Evolutionary conservation across 1,140 invertebrate genomes (phyloP), one percentile per base, ranked within the genome.

Genomic region (Daktulosphaira vitifoliae): DNA sequence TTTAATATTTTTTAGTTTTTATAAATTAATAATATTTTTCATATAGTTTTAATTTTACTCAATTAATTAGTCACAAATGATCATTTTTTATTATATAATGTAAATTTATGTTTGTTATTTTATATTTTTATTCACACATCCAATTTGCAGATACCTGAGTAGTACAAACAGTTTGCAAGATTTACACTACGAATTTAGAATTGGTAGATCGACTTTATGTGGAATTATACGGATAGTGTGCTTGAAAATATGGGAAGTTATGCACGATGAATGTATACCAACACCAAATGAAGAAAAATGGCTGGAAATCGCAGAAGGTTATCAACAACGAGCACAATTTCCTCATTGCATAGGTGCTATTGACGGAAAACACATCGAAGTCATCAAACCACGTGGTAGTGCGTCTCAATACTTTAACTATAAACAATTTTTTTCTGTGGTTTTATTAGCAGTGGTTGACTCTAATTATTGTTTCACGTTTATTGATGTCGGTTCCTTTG

Each of bases 391-490:
- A n/a, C 3, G 8, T 23, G 29, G 20, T 22, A 50, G 15, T n/a
- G 38, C 13, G 13, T 51, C 50, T 37, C 18, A 15, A 23, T 51
- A 51, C 26, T 67, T 39, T 16, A 33, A 42, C 23, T 67, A 64
- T 50, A 65, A 81, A 72, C 70, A 73, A 22, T 72, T 66, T 16
- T 42, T 44, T 16, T 51, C 33, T 1, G 25, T 65, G 1, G 29
- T 65, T 33, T 25, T 52, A n/a, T 3, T 38, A 38, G 48, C 59
- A 22, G 50, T 46, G 26, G 65, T 50, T 15, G 65, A 66, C 37
- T 9, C 33, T n/a, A 9, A 53, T 46, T 66, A 66, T 22, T 22
- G 33, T 13, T 66, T 53, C 26, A 26, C 29, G n/a, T 33, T 39
- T 46, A 22, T 53, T 15, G 51, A 53, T 44, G 38, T 68, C 16